These are phyloP conservation scores for Ameiurus melas DNA, from an alignment of 2,113 vertebrate species.

Conservation along the genomic window DNA sequence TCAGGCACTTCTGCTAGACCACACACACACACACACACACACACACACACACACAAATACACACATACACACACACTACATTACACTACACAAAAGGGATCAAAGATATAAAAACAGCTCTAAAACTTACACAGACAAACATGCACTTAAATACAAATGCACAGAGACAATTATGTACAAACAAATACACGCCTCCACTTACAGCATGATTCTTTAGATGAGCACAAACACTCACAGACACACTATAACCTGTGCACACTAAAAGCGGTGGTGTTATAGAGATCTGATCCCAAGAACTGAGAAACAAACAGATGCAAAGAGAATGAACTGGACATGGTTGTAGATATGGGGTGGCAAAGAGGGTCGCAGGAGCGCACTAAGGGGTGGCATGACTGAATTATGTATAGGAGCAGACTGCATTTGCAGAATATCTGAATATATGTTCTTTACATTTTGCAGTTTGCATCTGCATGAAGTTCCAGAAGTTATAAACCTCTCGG, in stretches of 20 bases:
- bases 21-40: background rate
- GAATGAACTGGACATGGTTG: background rate
- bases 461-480: background rate
- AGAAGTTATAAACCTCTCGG: background rate
- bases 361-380: too few relatives aligned
- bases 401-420: background rate
- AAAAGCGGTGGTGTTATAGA: background rate
- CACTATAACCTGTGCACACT: background rate
- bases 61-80: too few relatives aligned
- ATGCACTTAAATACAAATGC: constrained; percentile 1
- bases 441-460: background rate
- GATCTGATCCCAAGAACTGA: background rate
- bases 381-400: background rate
- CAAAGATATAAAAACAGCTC: constrained; percentile 4
- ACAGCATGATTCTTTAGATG: background rate
- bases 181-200: background rate
- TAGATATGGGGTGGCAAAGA: background rate
- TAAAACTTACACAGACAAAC: constrained; percentile 6
- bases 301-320: background rate
- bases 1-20: background rate
- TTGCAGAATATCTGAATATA: background rate
- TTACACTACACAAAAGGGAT: constrained; percentile 2
- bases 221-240: constrained; percentile 4
- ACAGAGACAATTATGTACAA: constrained; percentile 22
- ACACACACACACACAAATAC: background rate